A percentile compares a stretch with the other conserved stretches of the same genome.
phyloP scores from a whole-genome alignment of 2,797 vertebrate genomes.

The Acanthornis magna region DNA sequence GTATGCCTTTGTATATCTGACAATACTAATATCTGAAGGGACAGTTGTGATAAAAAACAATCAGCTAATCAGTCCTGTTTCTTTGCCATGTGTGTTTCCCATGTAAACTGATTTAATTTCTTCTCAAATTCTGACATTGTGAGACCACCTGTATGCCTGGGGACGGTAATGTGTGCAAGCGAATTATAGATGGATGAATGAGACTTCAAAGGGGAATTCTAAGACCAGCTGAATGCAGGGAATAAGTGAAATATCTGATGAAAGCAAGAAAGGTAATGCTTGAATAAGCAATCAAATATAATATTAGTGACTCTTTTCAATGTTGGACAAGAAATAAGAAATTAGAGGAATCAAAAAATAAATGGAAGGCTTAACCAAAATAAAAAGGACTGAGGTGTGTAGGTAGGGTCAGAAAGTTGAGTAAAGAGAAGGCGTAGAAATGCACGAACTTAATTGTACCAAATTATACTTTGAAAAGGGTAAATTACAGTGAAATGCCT shows the following conservation, averaged over 20 bases:
- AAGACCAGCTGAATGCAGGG: not conserved
- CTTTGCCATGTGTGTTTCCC: not conserved
- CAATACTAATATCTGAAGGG: not conserved
- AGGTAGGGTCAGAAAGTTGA: not conserved
- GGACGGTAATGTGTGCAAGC: not conserved
- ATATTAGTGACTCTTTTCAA: not conserved
- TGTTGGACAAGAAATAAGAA: not conserved
- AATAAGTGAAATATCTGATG: not conserved
- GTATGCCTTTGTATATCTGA: not conserved
- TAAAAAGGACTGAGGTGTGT: not conserved
- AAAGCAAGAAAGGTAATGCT: not conserved
- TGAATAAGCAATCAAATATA: not conserved
- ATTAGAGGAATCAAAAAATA: not conserved
- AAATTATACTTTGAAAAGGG: not conserved
- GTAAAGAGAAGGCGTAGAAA: not conserved
- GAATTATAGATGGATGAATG: not conserved
- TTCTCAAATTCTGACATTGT: not conserved
- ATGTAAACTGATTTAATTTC: not conserved
- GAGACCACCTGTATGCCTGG: not conserved
- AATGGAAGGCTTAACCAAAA: not conserved
- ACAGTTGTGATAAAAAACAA: not conserved
- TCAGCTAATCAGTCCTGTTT: not conserved
- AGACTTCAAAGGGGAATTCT: not conserved
- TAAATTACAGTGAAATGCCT: not conserved
- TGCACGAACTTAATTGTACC: not conserved